Conservation (phyloP, 2,113 vertebrate genomes). For the Campylorhamphus procurvoides region DNA sequence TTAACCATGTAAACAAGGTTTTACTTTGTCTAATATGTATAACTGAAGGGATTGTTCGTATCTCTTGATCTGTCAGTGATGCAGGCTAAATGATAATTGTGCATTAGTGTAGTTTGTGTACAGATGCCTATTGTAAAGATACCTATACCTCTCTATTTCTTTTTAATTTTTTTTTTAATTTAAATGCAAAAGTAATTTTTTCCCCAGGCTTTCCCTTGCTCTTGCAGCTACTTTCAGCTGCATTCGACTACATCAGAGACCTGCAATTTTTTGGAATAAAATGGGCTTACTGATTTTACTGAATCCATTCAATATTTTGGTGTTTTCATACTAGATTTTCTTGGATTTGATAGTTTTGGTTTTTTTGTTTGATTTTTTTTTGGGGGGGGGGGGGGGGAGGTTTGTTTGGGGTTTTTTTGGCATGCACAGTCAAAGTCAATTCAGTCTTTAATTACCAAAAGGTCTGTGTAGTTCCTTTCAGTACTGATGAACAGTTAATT, state of each 20-base stretch:
- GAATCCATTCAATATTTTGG: neutral
- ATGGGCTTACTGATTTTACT: neutral
- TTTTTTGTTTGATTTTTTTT: accelerated
- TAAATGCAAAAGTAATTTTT: neutral
- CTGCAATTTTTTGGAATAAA: neutral
- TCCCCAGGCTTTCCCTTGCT: neutral
- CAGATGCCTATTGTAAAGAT: neutral
- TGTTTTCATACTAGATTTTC: neutral
- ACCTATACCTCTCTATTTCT: neutral
- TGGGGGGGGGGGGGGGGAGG: too few relatives aligned
- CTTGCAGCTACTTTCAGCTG: neutral
- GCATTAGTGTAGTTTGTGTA: neutral
- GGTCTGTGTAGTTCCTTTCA: neutral
- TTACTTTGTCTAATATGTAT: neutral
- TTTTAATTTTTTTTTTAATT: accelerated
- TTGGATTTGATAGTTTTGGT: neutral
- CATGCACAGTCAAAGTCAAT: neutral
- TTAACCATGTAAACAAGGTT: neutral
- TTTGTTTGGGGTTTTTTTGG: neutral
- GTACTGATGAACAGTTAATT: neutral
- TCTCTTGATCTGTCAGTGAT: neutral
- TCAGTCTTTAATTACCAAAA: neutral
- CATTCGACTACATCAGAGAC: neutral
- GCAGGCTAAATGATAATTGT: neutral
- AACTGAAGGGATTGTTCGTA: neutral